Evolutionary conservation across 2,113 vertebrate species (phyloP), one percentile per base, ranked within the genome.

Genomic region (Limnothrissa miodon): DNA sequence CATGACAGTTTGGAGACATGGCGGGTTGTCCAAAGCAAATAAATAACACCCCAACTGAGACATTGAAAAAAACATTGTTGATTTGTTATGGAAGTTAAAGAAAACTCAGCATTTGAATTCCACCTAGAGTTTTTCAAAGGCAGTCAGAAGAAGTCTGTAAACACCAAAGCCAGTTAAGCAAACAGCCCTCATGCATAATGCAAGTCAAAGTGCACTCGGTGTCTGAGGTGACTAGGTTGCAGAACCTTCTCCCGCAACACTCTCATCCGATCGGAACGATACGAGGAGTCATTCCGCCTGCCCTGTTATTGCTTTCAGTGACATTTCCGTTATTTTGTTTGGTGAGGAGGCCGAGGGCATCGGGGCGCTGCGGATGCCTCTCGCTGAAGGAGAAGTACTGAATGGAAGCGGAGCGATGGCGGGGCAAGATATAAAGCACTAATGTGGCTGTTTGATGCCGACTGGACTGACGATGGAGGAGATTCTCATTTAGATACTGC

Each of bases 401-500:
- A 74, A 36, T 33, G 29, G 66, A 74, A 23, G 59, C 4, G 66
- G 29, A 74, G 66, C 15, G 66, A 74, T 74, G 25, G 66, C 36
- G 13, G n/a, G 33, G 66, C 33, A 15, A 29, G 48, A 81, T 84
- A 62, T 80, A 56, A 46, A 80, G 39, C 29, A 78, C 39, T 88
- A 80, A 25, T 78, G 29, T 45, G 82, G 78, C 46, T 78, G 78
- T 85, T 66, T 84, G 42, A 84, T 82, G 84, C 19, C 1, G n/a
- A 44, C 42, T 7, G 23, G 13, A 42, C 46, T n/a, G 17, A 46
- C 53, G 46, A 78, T 53, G 78, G 56, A 86, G 62, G 81, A 78
- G 81, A 78, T 83, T 59, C 78, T 83, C 59, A 87, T 88, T 85
- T 80, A 87, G 83, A 87, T 88, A 83, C 42, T 45, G 39, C 44